Evolutionary conservation across 2,888 invertebrate genomes (phyloP), one percentile per base, ranked within the genome.

Genomic region (Phania funesta): DNA sequence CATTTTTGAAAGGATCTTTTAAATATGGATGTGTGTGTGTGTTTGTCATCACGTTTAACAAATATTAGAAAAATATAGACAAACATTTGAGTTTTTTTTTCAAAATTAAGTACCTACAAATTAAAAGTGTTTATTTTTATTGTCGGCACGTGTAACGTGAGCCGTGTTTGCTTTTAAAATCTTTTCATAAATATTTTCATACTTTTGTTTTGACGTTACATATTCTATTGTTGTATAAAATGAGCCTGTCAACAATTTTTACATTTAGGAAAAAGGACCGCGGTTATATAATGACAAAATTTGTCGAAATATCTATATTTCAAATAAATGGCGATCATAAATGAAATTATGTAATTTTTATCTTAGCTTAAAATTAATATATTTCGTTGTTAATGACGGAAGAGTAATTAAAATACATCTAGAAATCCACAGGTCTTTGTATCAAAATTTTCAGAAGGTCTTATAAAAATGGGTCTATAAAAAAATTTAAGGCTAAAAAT

Each of bases 61-160:
- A 68, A 77, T 56, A 74, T 64, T 62, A 3, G 22, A 32, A 1
- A n/a, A n/a, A n/a, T n/a, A n/a, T n/a, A n/a, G n/a, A n/a, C n/a
- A n/a, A n/a, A n/a, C n/a, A n/a, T n/a, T n/a, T n/a, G n/a, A n/a
- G n/a, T 32, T 26, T 56, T 35, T 18, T 32, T 16, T 29, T 20
- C 20, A 32, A 46, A 29, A 38, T 38, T 16, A 1, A 41, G 5
- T 20, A 41, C 18, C 48, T 24, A 44, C n/a, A 76, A 68, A 67
- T 60, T 56, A 13, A 18, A 46, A 9, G 24, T 64, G n/a, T 29
- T 11, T 22, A 5, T 2, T 20, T 26, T 20, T 20, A 32, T 48
- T 68, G 60, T 24, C 67, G 58, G 76, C 76, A 76, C 67, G 75
- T 75, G 67, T 46, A 73, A 73, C n/a, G 46, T 65, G 48, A 35